These are phyloP conservation scores for Ischnura elegans DNA, from an alignment of 2,888 invertebrate species.

Conservation along the genomic window DNA sequence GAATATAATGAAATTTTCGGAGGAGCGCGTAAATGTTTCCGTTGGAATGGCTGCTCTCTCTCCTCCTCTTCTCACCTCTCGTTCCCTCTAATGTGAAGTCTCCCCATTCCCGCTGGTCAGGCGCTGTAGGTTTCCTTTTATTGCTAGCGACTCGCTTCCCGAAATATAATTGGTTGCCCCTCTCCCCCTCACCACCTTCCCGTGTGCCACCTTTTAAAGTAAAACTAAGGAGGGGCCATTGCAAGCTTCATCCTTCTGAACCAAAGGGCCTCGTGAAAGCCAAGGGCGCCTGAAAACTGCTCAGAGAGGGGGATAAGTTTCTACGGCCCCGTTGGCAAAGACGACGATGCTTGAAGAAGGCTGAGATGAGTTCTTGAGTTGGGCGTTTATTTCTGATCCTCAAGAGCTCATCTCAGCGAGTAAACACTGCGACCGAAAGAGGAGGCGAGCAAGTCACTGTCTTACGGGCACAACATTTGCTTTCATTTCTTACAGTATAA, in stretches of 20 bases:
- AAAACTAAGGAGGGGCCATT: neutral
- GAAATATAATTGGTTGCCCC: slow-evolving; percentile 31
- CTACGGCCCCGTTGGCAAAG: neutral
- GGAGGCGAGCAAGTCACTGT: too few species aligned
- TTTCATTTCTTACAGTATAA: too few species aligned
- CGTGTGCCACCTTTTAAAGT: neutral
- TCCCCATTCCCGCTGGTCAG: neutral
- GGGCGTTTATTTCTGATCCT: neutral
- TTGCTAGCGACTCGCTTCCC: slow-evolving; percentile 20
- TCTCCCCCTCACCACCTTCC: neutral
- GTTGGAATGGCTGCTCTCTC: neutral
- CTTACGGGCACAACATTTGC: too few species aligned
- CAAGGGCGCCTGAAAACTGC: too few species aligned
- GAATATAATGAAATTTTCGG: slow-evolving; percentile 62
- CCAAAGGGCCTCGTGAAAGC: neutral
- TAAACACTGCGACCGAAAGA: too few species aligned
- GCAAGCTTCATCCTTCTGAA: neutral
- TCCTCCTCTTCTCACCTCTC: neutral
- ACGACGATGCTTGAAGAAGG: neutral
- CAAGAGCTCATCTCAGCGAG: neutral
- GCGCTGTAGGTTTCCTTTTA: neutral
- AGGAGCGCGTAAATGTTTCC: slow-evolving; percentile 49
- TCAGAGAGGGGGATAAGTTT: too few species aligned
- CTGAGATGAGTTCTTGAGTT: neutral
- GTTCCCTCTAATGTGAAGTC: neutral